Conservation (phyloP, 2,113 vertebrate species). For the Mustelus asterias region DNA sequence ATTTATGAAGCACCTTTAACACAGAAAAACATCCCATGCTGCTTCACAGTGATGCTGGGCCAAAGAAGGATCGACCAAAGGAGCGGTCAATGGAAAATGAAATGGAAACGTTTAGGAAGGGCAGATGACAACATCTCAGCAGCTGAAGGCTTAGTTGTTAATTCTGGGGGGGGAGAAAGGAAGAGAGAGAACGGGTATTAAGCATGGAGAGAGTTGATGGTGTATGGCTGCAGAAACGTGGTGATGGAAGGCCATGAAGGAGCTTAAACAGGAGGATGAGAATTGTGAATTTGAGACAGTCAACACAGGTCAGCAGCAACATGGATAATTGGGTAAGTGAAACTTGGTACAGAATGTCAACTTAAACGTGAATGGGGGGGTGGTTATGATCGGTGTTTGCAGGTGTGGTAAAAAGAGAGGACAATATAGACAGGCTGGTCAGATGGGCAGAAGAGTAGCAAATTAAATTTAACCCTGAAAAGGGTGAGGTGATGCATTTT, state of each 20-base stretch:
- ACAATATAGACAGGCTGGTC: too few species aligned
- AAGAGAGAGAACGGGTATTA: neutral
- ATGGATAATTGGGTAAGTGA: neutral
- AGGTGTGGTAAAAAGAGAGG: too few species aligned
- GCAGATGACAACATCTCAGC: neutral
- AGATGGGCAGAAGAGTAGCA: too few species aligned
- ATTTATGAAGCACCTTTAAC: neutral
- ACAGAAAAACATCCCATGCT: neutral
- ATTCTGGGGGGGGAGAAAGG: neutral
- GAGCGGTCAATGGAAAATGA: neutral
- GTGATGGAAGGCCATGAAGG: neutral
- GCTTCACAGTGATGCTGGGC: neutral
- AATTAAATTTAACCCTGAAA: too few species aligned
- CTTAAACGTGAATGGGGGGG: too few species aligned
- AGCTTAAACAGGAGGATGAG: neutral
- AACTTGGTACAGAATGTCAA: neutral
- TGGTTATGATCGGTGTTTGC: too few species aligned
- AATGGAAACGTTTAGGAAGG: neutral
- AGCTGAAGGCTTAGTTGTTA: neutral
- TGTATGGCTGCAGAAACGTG: neutral
- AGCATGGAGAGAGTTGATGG: neutral
- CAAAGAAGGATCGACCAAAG: neutral
- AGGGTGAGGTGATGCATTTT: too few species aligned
- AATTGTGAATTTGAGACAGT: neutral
- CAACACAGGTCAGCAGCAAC: neutral